These are phyloP conservation scores for Myodes glareolus DNA, from an alignment of 2,113 vertebrate species.

Conservation along the genomic window DNA sequence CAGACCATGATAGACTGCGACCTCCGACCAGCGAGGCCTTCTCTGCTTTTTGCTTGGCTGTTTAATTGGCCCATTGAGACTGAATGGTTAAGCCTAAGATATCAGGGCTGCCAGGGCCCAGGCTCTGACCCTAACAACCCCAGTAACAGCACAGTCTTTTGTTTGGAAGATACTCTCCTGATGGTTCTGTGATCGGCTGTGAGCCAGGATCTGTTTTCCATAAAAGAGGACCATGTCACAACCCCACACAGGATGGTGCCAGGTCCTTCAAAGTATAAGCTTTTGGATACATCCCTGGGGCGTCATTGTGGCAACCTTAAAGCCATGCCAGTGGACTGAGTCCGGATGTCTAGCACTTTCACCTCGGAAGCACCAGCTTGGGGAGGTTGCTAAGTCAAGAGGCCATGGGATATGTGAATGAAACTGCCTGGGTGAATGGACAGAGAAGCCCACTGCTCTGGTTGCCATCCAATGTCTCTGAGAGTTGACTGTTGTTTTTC, in stretches of 20 bases:
- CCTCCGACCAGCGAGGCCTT: background rate
- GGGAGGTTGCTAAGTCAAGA: background rate
- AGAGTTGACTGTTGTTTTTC: conserved; percentile 24
- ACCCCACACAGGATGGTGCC: background rate
- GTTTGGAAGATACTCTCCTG: background rate
- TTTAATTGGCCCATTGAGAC: background rate
- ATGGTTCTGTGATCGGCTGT: background rate
- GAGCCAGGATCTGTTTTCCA: background rate
- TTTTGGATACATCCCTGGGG: background rate
- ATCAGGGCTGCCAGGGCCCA: background rate
- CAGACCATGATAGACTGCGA: background rate
- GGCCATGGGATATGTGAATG: background rate
- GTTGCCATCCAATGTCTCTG: background rate
- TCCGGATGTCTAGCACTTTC: conserved; percentile 7
- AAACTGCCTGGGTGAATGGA: background rate
- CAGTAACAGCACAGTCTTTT: background rate
- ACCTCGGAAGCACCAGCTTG: background rate
- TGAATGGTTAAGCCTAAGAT: background rate
- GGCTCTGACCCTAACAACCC: background rate
- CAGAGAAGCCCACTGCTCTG: background rate
- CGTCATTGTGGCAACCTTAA: background rate
- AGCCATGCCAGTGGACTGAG: background rate
- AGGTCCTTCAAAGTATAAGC: background rate
- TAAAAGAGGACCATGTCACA: background rate
- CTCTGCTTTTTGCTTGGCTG: background rate